A percentile compares a stretch with the other conserved stretches of the same genome.
Evolutionary conservation across 2,888 invertebrate genomes (phyloP).

Genomic region (Ophioninae sp.): DNA sequence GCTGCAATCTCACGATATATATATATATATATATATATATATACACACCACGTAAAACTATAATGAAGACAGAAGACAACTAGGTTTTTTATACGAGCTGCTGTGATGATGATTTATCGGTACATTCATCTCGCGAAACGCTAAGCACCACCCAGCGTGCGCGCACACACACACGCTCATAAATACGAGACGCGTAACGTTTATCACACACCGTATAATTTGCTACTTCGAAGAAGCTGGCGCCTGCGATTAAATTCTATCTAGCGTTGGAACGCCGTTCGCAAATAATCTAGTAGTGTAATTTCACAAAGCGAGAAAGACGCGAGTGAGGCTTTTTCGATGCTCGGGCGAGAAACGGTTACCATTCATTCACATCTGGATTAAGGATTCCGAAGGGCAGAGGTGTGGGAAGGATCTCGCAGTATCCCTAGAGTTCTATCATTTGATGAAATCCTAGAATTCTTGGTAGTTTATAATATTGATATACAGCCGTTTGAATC

Average conservation of each 20-base stretch:
- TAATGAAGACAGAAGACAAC: conserved; percentile 54
- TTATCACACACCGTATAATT: conserved; percentile 47
- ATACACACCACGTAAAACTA: conserved; percentile 21
- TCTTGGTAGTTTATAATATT: no score
- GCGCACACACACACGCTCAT: background rate
- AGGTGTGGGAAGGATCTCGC: background rate
- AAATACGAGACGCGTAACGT: conserved; percentile 22
- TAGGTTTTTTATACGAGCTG: conserved; percentile 36
- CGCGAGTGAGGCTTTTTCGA: conserved; percentile 21
- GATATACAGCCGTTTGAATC: no score
- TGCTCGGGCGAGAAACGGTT: background rate
- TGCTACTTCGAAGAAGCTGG: conserved; percentile 45
- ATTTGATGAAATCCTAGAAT: no score
- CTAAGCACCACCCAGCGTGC: background rate
- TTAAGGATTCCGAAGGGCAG: background rate
- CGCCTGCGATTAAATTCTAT: conserved; percentile 54
- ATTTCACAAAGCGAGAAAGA: conserved; percentile 38
- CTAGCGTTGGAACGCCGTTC: conserved; percentile 14
- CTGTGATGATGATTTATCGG: conserved; percentile 55
- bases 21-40: conserved; percentile 16
- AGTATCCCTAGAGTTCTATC: background rate
- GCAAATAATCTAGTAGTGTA: conserved; percentile 38
- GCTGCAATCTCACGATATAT: conserved; percentile 32
- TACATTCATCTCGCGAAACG: conserved; percentile 22
- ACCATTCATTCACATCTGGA: conserved; percentile 15